A percentile compares a stretch with the other conserved stretches of the same genome.
Conservation (phyloP, 1,140 invertebrate species). For the Bursaphelenchus mucronatus region DNA sequence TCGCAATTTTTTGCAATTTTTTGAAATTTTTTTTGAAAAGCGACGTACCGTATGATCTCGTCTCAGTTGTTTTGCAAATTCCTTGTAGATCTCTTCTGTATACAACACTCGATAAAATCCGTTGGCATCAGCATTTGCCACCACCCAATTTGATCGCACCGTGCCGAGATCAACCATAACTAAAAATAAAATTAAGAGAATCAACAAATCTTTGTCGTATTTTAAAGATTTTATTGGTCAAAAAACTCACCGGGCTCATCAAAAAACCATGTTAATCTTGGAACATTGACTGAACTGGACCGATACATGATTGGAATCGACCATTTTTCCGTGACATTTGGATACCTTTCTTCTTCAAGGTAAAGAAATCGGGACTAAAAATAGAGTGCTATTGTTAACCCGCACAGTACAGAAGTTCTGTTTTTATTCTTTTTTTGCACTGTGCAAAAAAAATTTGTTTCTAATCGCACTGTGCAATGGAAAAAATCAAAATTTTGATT, state of each 20-base stretch:
- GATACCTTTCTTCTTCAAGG: conserved; percentile 34
- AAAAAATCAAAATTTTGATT: no score
- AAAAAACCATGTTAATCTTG: conserved; percentile 9
- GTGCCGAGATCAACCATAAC: conserved; percentile 26
- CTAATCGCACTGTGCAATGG: no score
- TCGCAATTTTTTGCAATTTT: no score
- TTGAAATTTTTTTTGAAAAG: no score
- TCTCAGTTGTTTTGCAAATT: conserved; percentile 32
- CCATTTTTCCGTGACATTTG: conserved; percentile 30
- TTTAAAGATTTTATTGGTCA: not conserved
- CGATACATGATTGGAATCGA: conserved; percentile 44
- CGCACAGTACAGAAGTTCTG: not conserved
- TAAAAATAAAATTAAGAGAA: conserved; percentile 1
- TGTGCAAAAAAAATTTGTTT: no score
- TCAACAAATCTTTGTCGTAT: conserved; percentile 12
- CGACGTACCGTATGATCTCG: conserved; percentile 20
- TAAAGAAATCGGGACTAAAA: conserved; percentile 41
- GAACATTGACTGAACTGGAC: conserved; percentile 16
- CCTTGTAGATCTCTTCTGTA: conserved; percentile 31
- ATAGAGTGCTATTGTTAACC: not conserved
- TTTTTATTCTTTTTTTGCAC: no score
- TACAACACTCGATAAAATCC: conserved; percentile 52
- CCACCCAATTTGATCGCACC: conserved; percentile 31
- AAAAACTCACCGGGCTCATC: conserved; percentile 2
- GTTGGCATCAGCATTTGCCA: conserved; percentile 43